phyloP scores from a whole-genome alignment of 2,888 invertebrate species.

The Gymnoscelis rufifasciata region DNA sequence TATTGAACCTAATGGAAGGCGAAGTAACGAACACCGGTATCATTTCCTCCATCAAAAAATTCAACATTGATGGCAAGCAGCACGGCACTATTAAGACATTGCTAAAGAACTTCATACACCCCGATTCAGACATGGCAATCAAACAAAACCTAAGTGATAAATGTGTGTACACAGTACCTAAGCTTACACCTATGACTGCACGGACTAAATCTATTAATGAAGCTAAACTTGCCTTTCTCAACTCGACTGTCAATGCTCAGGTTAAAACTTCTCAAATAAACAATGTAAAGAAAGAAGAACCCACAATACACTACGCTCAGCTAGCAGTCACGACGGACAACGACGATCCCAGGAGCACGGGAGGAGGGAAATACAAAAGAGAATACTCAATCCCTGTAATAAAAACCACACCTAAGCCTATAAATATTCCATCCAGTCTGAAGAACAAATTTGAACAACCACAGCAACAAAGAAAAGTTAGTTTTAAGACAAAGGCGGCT shows the following conservation, averaged over 20 bases:
- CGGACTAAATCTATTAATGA: conserved; percentile 59
- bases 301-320: conserved; percentile 63
- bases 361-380: conserved; percentile 55
- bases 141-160: conserved; percentile 62
- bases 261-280: conserved; percentile 24
- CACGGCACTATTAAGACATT: conserved; percentile 63
- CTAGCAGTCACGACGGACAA: conserved; percentile 62
- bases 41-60: conserved; percentile 58
- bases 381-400: conserved; percentile 28
- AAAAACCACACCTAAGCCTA: conserved; percentile 36
- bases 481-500: conserved; percentile 80
- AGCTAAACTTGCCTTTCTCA: conserved; percentile 64
- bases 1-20: conserved; percentile 68
- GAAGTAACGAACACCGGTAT: conserved; percentile 58
- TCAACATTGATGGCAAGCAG: conserved; percentile 54
- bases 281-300: conserved; percentile 37
- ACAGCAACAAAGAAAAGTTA: conserved; percentile 75
- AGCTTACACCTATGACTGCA: conserved; percentile 47
- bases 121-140: conserved; percentile 67
- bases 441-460: conserved; percentile 59
- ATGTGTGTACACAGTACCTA: conserved; percentile 63
- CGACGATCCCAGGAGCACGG: conserved; percentile 70
- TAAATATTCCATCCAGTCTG: conserved; percentile 39
- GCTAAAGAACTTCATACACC: conserved; percentile 62
- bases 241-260: conserved; percentile 48